Conservation (phyloP, 2,888 invertebrate genomes). For the Cotesia congregata region DNA sequence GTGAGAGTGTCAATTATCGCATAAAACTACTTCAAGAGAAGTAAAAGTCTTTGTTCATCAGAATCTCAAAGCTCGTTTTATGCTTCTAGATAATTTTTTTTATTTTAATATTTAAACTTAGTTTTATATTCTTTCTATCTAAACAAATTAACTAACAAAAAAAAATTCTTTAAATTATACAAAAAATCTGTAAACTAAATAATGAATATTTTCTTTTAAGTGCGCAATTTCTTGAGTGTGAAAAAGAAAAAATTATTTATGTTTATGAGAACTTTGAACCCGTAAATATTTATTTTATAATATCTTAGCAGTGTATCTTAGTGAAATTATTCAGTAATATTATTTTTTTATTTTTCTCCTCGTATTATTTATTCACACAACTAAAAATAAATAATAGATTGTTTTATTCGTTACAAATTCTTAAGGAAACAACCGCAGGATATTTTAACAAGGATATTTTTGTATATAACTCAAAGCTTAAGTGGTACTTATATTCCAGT, state of each 20-base stretch:
- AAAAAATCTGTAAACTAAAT: not conserved
- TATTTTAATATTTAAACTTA: not conserved
- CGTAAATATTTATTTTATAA: too few species aligned
- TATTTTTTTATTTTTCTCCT: too few species aligned
- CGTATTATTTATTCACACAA: not conserved
- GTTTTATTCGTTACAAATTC: not conserved
- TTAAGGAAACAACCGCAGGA: not conserved
- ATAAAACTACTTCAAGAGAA: not conserved
- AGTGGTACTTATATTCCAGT: not conserved
- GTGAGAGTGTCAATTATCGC: constrained; percentile 18
- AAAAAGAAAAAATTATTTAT: too few species aligned
- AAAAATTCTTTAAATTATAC: not conserved
- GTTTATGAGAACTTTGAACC: too few species aligned
- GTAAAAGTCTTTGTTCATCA: not conserved
- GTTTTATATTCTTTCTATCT: not conserved
- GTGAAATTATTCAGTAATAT: too few species aligned
- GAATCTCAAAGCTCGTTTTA: not conserved
- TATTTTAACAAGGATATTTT: not conserved
- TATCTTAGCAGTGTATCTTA: too few species aligned
- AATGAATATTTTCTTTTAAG: too few species aligned
- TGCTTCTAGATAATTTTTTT: not conserved
- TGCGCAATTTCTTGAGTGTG: too few species aligned
- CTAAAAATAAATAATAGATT: not conserved
- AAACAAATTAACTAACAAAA: not conserved
- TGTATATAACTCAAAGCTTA: not conserved